Evolutionary conservation across 2,888 invertebrate species (phyloP), one percentile per base, ranked within the genome.

Genomic region (Lutraria lutraria): DNA sequence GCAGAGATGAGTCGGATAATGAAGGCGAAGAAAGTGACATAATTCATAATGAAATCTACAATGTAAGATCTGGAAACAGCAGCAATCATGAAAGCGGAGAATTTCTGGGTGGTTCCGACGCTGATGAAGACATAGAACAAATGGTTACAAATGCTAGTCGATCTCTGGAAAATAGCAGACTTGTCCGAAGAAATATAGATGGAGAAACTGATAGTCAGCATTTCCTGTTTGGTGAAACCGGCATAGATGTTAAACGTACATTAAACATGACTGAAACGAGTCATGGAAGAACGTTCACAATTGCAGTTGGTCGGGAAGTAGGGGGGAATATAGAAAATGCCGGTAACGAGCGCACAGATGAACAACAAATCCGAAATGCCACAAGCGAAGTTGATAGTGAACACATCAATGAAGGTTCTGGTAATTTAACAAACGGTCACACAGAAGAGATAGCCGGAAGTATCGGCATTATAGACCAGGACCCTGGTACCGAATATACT

Each of bases 201-300:
- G 80, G 3, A 80, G 80, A 80, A 34, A 54, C 85, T 43, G 60
- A 60, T 10, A 43, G 43, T 79, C 79, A 85, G 12, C 54, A 56
- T n/a, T 52, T 52, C 34, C 25, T 76, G 19, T 34, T 76, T 13
- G 76, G 76, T 31, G 76, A 76, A 15, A 6, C 31, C 29, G 76
- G 31, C 16, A 76, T 31, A 4, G 31, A 72, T 29, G 72, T 19
- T 31, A 15, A 76, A 19, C 76, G 15, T 31, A 34, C 31, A 19
- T 16, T 76, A 34, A 31, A 76, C 19, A 76, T 76, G 76, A 76
- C 76, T 56, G 63, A 76, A 31, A 34, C 31, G 31, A 76, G 21
- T 34, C 15, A 68, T 34, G 83, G 16, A 25, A 3, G 54, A 43
- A 43, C 19, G 43, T 60, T 16, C 34, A 34, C 56, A 13, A 25